These are phyloP conservation scores for Melipona beecheii DNA, from an alignment of 2,888 invertebrate species.

Conservation along the genomic window DNA sequence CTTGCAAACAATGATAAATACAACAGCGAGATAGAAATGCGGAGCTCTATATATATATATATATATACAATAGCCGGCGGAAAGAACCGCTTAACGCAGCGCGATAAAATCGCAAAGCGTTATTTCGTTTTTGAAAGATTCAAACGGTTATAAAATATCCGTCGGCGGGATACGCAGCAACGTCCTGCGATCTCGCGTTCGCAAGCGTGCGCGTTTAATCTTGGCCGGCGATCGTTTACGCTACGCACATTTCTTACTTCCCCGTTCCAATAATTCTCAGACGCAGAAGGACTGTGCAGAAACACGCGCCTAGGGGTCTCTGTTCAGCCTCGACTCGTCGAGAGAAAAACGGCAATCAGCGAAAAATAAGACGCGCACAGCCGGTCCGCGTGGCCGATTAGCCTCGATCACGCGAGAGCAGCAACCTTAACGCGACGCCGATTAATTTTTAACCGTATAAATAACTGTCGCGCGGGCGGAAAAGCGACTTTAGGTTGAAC, in stretches of 20 bases:
- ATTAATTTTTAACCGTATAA: slow-evolving; percentile 40
- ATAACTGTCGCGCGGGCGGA: slow-evolving; percentile 10
- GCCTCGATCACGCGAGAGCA: background rate
- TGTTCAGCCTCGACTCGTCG: background rate
- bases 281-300: background rate
- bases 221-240: slow-evolving; percentile 19
- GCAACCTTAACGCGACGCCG: background rate
- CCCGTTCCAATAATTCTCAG: background rate
- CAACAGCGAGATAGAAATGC: background rate
- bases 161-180: slow-evolving; percentile 14
- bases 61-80: background rate
- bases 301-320: background rate
- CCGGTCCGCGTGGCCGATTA: background rate
- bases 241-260: slow-evolving; percentile 13
- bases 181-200: slow-evolving; percentile 35
- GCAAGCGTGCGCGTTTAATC: slow-evolving; percentile 38
- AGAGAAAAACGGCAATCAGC: background rate
- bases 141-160: slow-evolving; percentile 36
- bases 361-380: background rate
- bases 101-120: slow-evolving; percentile 27
- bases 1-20: background rate
- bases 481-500: slow-evolving; percentile 32
- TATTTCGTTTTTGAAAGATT: slow-evolving; percentile 44
- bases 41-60: too few relatives aligned
- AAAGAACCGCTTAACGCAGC: slow-evolving; percentile 2